Conservation (phyloP, 2,797 vertebrate genomes). For the Sebastes elongatus region DNA sequence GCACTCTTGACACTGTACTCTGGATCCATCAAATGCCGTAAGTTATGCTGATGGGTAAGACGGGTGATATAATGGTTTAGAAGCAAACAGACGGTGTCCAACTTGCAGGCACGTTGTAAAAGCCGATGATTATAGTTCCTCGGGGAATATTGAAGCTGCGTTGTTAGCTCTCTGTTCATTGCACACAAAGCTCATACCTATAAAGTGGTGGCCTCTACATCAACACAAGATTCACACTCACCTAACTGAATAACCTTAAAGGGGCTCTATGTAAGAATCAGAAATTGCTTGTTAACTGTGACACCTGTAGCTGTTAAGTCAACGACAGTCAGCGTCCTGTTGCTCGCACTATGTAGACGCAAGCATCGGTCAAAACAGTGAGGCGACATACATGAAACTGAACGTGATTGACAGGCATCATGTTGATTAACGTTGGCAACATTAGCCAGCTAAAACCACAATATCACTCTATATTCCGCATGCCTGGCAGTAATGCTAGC, state of each 20-base stretch:
- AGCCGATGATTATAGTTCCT: slow-evolving; percentile 14
- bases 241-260: neutral
- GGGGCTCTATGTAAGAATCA: too few species aligned
- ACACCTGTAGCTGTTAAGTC: too few species aligned
- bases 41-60: neutral
- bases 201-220: neutral
- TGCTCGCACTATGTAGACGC: too few species aligned
- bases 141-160: neutral
- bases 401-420: too few species aligned
- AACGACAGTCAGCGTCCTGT: too few species aligned
- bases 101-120: neutral
- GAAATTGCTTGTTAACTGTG: too few species aligned
- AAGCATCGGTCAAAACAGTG: too few species aligned
- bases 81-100: neutral
- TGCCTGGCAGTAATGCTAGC: too few species aligned
- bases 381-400: too few species aligned
- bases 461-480: too few species aligned
- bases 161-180: neutral
- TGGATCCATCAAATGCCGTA: neutral
- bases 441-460: too few species aligned
- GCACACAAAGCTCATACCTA: neutral
- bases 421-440: too few species aligned
- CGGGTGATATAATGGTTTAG: neutral
- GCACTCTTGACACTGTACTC: neutral
- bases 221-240: neutral